These are phyloP conservation scores for Xerus inauris DNA, from an alignment of 2,113 vertebrate species.

Conservation along the genomic window DNA sequence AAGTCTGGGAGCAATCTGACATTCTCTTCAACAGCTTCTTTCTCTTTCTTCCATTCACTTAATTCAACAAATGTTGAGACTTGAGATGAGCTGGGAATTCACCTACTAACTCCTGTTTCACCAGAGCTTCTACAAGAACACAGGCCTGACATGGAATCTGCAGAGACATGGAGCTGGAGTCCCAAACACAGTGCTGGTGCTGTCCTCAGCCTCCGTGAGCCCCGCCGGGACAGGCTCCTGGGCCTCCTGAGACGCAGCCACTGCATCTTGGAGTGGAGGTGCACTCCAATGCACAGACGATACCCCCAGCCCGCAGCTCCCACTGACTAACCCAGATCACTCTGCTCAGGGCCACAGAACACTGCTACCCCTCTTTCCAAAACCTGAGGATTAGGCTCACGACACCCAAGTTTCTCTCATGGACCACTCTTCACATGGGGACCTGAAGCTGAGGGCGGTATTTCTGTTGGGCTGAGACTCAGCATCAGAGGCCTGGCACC, in stretches of 20 bases:
- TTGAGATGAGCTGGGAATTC: accelerated
- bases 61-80: not conserved
- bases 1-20: not conserved
- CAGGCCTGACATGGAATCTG: accelerated
- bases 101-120: no score
- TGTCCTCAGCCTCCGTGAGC: not conserved
- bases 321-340: not conserved
- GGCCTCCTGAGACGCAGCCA: not conserved
- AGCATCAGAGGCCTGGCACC: not conserved
- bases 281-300: not conserved
- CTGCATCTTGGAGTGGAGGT: not conserved
- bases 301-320: no score
- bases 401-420: not conserved
- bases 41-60: not conserved
- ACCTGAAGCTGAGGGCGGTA: accelerated
- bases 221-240: not conserved
- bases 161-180: not conserved
- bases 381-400: accelerated
- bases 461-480: not conserved
- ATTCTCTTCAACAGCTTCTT: no score
- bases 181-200: not conserved
- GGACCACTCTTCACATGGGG: accelerated
- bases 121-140: no score
- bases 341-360: not conserved
- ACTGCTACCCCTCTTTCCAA: no score